Base-by-base conservation (phyloP, 2,888 invertebrate species). In the Periphyllus acericola region DNA sequence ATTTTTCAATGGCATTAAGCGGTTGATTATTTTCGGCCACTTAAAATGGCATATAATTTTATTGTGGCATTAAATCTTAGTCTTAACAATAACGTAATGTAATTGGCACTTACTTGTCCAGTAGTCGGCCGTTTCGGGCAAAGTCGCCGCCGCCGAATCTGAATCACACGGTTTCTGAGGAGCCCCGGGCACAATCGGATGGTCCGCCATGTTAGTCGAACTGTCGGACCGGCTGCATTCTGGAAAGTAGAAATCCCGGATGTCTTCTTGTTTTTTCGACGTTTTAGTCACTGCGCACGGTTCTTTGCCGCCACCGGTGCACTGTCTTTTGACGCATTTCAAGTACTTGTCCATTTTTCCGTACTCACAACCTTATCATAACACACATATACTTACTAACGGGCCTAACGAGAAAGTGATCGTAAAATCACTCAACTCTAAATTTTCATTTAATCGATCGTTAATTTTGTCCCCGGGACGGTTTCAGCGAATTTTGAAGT, bases 331-430 rank as follows among this genome's bases (percentile, higher is more conserved):
- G 5, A 52, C 46, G 11, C 0, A 32, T 32, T 52, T 52, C 78
- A 78, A 52, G 52, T 34, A 78, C 32, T 78, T 32, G 14, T 78
- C 78, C 78, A 78, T 78, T 25, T 46, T 46, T 46, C 46, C 46
- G 46, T 46, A 14, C 46, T 46, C 46, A 46, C 46, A 46, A 14
- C 2, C 14, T 46, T 46, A 3, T 46, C 46, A 46, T 46, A 46
- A 46, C 46, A 14, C 14, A 14, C 14, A 46, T 46, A 46, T 46
- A 46, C 46, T 46, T 11, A 11, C 46, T 36, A 1, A 46, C 46
- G 46, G 46, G 3, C 14, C 46, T 14, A 46, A 46, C 14, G 46
- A 11, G 46, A 46, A 14, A 11, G 46, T 46, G 46, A 46, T 46
- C 11, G 14, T 46, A 14, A 46, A 46, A 11, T 46, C 11, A 46